These are phyloP conservation scores for Rousettus madagascariensis DNA, from an alignment of 2,797 vertebrate genomes.

Conservation along the genomic window DNA sequence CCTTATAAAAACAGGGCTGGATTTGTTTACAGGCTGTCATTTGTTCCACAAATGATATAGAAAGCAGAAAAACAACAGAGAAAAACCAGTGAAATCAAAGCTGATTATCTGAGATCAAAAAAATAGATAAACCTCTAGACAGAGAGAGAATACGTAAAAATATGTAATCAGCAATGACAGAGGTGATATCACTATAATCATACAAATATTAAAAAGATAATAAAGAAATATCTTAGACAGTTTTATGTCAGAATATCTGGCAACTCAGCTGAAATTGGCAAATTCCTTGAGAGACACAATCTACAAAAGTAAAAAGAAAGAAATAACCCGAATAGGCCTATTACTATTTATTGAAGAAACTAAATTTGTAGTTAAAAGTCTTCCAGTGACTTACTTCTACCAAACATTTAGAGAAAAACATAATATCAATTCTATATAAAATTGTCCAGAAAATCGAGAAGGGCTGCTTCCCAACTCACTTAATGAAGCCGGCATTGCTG, in stretches of 20 bases:
- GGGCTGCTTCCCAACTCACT: not conserved
- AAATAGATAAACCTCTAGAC: not conserved
- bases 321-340: not conserved
- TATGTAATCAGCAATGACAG: not conserved
- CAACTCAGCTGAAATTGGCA: not conserved
- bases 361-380: not conserved
- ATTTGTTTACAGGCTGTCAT: not conserved
- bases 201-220: not conserved
- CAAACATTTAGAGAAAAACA: not conserved
- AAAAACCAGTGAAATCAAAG: not conserved
- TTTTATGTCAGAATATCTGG: not conserved
- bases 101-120: not conserved
- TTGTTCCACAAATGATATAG: not conserved
- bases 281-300: not conserved
- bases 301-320: not conserved
- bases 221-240: not conserved
- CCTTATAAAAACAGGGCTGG: not conserved
- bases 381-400: not conserved
- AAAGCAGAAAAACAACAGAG: not conserved
- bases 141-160: not conserved
- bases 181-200: not conserved
- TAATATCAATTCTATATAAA: not conserved
- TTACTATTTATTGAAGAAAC: not conserved
- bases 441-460: not conserved
- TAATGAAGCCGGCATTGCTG: not conserved